A percentile compares a stretch with the other conserved stretches of the same genome.
Evolutionary conservation across 53 echinoderm and acorn worm genomes (phyloP).

Genomic region (Henricia sp.): DNA sequence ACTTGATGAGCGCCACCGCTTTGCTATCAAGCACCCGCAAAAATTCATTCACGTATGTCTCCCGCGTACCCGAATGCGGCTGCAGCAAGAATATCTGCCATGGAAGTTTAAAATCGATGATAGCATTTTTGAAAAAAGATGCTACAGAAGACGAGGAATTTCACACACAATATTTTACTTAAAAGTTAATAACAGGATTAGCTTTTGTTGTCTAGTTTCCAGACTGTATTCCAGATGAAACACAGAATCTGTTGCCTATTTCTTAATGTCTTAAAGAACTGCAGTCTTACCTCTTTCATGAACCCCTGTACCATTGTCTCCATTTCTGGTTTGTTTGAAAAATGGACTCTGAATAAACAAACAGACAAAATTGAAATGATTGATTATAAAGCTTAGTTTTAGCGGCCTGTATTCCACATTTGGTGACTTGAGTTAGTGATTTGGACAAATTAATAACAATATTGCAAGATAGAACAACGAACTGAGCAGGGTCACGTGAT

Average conservation of each 20-base stretch:
- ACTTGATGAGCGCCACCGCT: constrained; percentile 90
- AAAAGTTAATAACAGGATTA: too few relatives aligned
- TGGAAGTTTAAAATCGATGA: neutral
- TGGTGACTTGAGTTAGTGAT: too few relatives aligned
- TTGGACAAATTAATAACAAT: too few relatives aligned
- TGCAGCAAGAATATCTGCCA: constrained; percentile 42
- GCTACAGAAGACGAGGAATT: neutral
- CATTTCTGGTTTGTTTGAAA: constrained; percentile 52
- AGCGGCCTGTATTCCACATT: too few relatives aligned
- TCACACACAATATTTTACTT: too few relatives aligned
- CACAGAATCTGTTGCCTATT: neutral
- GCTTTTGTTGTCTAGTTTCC: too few relatives aligned
- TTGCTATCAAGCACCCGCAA: constrained; percentile 82
- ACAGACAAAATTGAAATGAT: too few relatives aligned
- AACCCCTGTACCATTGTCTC: constrained; percentile 76
- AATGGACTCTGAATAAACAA: constrained; percentile 52
- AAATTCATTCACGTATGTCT: constrained; percentile 84
- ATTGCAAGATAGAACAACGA: too few relatives aligned
- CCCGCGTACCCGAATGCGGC: constrained; percentile 75
- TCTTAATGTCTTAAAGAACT: too few relatives aligned
- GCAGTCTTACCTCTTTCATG: constrained; percentile 78
- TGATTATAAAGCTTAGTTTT: too few relatives aligned
- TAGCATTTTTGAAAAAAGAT: neutral
- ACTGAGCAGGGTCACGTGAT: too few relatives aligned
- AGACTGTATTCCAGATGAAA: neutral